phyloP scores from a whole-genome alignment of 2,113 vertebrate genomes.

The Seriola quinqueradiata region DNA sequence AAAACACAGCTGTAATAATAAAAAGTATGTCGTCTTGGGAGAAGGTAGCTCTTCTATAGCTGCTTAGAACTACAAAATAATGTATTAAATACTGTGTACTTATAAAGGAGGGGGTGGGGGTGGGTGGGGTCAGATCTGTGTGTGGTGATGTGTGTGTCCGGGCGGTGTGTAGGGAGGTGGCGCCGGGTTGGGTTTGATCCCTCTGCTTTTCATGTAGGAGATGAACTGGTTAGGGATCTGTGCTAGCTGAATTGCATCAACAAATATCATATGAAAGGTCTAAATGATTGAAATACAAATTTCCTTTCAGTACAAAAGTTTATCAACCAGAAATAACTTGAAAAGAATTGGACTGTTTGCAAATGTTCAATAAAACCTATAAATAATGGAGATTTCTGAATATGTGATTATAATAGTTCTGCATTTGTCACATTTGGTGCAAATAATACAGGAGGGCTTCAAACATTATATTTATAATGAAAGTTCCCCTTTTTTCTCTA shows the following conservation, averaged over 20 bases:
- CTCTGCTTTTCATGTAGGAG: constrained; percentile 92
- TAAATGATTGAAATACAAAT: too few species aligned
- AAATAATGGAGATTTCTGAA: background rate
- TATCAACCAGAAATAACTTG: background rate
- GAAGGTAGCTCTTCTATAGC: background rate
- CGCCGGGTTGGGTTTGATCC: constrained; percentile 87
- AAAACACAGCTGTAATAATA: background rate
- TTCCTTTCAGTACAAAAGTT: too few species aligned
- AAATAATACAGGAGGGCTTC: background rate
- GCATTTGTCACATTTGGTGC: background rate
- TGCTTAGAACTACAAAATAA: background rate
- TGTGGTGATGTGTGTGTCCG: constrained; percentile 86
- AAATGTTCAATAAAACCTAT: background rate
- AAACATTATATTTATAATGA: background rate
- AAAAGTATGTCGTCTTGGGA: background rate
- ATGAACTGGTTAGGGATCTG: constrained; percentile 96
- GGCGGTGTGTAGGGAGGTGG: constrained; percentile 86
- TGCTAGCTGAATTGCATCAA: constrained; percentile 77
- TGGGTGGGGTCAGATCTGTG: constrained; percentile 80
- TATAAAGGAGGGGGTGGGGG: too few species aligned
- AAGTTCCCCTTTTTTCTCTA: background rate
- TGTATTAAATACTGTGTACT: background rate
- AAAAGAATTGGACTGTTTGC: background rate
- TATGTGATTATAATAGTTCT: background rate
- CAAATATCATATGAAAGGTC: too few species aligned